Evolutionary conservation across 2,797 vertebrate species (phyloP), one percentile per base, ranked within the genome.

Genomic region (Florisuga fusca): DNA sequence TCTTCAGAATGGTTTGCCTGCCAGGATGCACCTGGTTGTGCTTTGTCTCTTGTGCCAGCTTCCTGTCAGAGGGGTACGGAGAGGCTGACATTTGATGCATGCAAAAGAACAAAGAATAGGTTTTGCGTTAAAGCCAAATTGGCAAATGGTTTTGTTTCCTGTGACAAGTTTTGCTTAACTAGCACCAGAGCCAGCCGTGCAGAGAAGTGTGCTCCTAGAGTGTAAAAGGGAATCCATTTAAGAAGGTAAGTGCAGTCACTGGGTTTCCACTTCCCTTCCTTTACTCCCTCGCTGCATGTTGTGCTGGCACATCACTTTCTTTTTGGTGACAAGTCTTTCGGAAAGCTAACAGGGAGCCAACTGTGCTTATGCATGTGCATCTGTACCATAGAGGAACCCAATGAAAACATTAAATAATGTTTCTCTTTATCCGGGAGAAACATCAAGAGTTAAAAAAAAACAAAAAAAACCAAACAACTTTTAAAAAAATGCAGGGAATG

Each of bases 111-210:
- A 72, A 82, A 78, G 58, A 88, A 41, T 13, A 58, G 51, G n/a
- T 55, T 92, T 87, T 74, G 75, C 1, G 0, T 75, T 82, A 50
- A 88, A 88, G 71, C 71, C 77, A 96, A 95, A 64, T 22, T 69
- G 67, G 81, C 76, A 92, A 94, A 77, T 88, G 31, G 48, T 87
- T 86, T 80, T 78, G 36, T 89, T 95, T 86, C 36, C 64, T 59
- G 16, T 74, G 74, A 51, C 34, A 41, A 82, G 36, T 85, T 88
- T 87, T 89, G 63, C 68, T 94, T 81, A 93, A 81, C n/a, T 63
- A 77, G 78, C 53, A 16, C 34, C 14, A 55, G 81, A 86, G 46
- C n/a, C 66, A 95, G 77, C 67, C 13, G 1, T 61, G 79, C 78
- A 73, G 84, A 81, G 76, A 55, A 63, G 19, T 6, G 50, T 90